Conservation (phyloP, 2,888 invertebrate genomes). For the Eumacrocentrus americanus region DNA sequence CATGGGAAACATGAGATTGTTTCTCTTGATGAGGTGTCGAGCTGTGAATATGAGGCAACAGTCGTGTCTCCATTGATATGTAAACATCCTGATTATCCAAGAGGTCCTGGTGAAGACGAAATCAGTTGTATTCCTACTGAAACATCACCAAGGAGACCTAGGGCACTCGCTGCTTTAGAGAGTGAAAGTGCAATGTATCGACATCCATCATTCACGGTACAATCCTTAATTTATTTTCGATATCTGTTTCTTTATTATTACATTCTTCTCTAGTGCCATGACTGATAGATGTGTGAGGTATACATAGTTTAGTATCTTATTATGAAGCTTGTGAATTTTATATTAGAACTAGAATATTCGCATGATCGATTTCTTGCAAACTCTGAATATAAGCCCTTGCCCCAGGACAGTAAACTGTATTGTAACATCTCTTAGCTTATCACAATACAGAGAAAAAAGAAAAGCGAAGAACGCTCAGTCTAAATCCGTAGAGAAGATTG, state of each 20-base stretch:
- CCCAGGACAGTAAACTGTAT: not conserved
- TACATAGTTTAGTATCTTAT: not conserved
- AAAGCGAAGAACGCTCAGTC: too few species aligned
- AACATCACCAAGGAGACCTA: constrained; percentile 74
- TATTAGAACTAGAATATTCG: not conserved
- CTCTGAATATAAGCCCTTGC: not conserved
- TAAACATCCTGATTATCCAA: constrained; percentile 84
- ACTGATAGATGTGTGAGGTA: too few species aligned
- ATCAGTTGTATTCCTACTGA: constrained; percentile 77
- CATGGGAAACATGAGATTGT: constrained; percentile 91
- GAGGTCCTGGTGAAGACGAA: constrained; percentile 77
- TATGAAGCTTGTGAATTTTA: not conserved
- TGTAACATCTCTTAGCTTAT: too few species aligned
- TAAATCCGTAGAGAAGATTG: too few species aligned
- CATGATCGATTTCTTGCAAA: not conserved
- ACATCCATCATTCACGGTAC: constrained; percentile 66
- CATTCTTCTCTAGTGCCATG: too few species aligned
- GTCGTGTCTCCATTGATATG: constrained; percentile 88
- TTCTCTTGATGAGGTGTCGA: constrained; percentile 90
- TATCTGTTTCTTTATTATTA: too few species aligned
- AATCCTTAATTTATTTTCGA: too few species aligned
- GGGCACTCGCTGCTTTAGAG: constrained; percentile 74
- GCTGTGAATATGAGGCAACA: constrained; percentile 93
- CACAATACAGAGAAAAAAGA: not conserved
- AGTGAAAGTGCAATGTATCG: constrained; percentile 74